Base-by-base conservation (phyloP, 2,113 vertebrate species). In the Bubalus kerabau region DNA sequence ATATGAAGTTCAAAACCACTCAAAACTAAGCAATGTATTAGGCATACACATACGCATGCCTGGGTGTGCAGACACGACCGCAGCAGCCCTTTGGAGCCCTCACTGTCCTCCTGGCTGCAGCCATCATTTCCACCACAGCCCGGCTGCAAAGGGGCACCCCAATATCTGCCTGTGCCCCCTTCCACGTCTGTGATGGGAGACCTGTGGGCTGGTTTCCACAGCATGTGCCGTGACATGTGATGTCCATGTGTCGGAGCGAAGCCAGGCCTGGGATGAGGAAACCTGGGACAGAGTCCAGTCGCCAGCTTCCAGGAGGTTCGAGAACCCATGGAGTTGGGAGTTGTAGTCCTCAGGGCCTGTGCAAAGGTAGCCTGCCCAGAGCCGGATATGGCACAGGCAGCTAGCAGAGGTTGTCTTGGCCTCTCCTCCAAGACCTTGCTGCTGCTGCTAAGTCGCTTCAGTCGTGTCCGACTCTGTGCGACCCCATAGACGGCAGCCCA, bases 281-380 rank as follows among this genome's bases (percentile, higher is more conserved):
- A 5, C 16, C 9, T 48, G 83, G 28, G 74, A 26, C 9, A 16
- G 30, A 32, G 2, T 6, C 2, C 8, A 12, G 57, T 13, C 0
- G 17, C 17, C 12, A 2, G 64, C 9, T 2, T 0, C 2, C 2
- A 6, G n/a, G 14, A 14, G 19, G 40, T 1, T 2, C 14, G 2
- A 1, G 5, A 32, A 19, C 1, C 0, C 0, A 6, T 9, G 3
- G 50, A 15, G 6, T 11, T 12, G 6, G 76, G 10, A 36, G 1
- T 26, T 57, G 8, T 28, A 3, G 23, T 36, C 2, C 13, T 40
- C 23, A 19, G 54, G 16, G 36, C 8, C 3, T 74, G 21, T 28
- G 32, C 2, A 16, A 43, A 57, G 14, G 23, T 4, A 9, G 30
- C 52, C 50, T 13, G 11, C n/a, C n/a, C 6, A n/a, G 6, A 7